phyloP scores from a whole-genome alignment of 2,888 invertebrate species.

The Coremacera marginata region DNA sequence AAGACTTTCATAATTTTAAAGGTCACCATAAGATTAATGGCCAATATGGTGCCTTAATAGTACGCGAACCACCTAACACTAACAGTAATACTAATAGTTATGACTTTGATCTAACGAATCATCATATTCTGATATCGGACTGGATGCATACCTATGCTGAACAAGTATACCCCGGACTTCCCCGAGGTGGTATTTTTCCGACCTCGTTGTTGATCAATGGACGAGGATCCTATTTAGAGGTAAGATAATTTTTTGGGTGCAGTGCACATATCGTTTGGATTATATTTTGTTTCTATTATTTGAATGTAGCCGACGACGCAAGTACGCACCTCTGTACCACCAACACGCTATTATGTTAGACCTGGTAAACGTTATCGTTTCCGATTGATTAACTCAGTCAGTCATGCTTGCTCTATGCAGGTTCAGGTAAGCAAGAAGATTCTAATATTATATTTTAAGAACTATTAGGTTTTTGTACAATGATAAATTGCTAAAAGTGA shows the following conservation, averaged over 20 bases:
- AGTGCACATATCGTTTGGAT: not conserved
- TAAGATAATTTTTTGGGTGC: constrained; percentile 28
- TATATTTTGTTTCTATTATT: not conserved
- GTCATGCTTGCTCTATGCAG: constrained; percentile 62
- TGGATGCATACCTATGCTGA: constrained; percentile 79
- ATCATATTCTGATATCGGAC: constrained; percentile 80
- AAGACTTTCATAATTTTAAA: constrained; percentile 49
- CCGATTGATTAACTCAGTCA: constrained; percentile 63
- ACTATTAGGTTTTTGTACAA: no score
- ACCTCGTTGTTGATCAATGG: constrained; percentile 62
- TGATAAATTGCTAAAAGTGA: no score
- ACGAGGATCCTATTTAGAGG: constrained; percentile 54
- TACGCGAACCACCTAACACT: constrained; percentile 75
- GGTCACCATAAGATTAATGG: constrained; percentile 86
- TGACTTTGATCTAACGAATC: constrained; percentile 79
- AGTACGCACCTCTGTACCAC: constrained; percentile 47
- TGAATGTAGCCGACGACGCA: constrained; percentile 23
- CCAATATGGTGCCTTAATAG: constrained; percentile 80
- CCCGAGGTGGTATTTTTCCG: constrained; percentile 52
- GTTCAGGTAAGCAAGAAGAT: constrained; percentile 54
- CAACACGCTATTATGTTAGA: constrained; percentile 55
- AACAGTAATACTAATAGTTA: constrained; percentile 76
- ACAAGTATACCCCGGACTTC: constrained; percentile 57
- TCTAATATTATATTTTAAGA: no score
- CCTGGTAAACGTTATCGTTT: constrained; percentile 64